Conservation (phyloP, 2,888 invertebrate species). For the Taenaris catops region DNA sequence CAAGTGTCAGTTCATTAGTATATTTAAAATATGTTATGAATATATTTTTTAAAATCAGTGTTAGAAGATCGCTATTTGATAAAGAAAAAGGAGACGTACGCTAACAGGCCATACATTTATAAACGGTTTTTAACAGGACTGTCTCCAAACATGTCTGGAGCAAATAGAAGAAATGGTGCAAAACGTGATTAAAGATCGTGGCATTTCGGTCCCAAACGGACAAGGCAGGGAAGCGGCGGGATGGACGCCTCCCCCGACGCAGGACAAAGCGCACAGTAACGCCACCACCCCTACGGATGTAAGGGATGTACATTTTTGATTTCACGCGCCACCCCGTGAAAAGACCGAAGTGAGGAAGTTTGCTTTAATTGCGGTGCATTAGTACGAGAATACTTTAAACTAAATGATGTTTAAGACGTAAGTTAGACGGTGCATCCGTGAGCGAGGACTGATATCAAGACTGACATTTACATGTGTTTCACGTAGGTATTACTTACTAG, state of each 20-base stretch:
- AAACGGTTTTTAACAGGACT: slow-evolving; percentile 84
- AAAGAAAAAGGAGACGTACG: too few relatives aligned
- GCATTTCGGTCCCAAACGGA: slow-evolving; percentile 63
- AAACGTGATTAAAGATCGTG: slow-evolving; percentile 70
- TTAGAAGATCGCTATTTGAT: too few relatives aligned
- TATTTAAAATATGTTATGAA: too few relatives aligned
- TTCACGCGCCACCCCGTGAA: slow-evolving; percentile 19
- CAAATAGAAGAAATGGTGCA: slow-evolving; percentile 90
- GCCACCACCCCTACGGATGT: slow-evolving; percentile 93
- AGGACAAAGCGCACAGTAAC: slow-evolving; percentile 83
- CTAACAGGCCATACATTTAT: too few relatives aligned
- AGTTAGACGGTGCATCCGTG: slow-evolving; percentile 60
- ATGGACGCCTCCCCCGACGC: slow-evolving; percentile 69
- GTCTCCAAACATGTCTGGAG: slow-evolving; percentile 87
- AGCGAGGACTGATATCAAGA: slow-evolving; percentile 74
- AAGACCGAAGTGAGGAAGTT: slow-evolving; percentile 32
- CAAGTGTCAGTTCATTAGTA: too few relatives aligned
- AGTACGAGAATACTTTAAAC: slow-evolving; percentile 76
- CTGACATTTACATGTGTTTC: slow-evolving; percentile 71
- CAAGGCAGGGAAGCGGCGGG: slow-evolving; percentile 56
- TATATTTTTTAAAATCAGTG: too few relatives aligned
- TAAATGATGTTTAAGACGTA: slow-evolving; percentile 44
- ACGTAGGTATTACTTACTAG: slow-evolving; percentile 52
- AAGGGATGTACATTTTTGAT: slow-evolving; percentile 89
- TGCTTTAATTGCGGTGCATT: slow-evolving; percentile 62